Conservation (phyloP, 2,113 vertebrate genomes). For the Hypocryptadius cinnamomeus region DNA sequence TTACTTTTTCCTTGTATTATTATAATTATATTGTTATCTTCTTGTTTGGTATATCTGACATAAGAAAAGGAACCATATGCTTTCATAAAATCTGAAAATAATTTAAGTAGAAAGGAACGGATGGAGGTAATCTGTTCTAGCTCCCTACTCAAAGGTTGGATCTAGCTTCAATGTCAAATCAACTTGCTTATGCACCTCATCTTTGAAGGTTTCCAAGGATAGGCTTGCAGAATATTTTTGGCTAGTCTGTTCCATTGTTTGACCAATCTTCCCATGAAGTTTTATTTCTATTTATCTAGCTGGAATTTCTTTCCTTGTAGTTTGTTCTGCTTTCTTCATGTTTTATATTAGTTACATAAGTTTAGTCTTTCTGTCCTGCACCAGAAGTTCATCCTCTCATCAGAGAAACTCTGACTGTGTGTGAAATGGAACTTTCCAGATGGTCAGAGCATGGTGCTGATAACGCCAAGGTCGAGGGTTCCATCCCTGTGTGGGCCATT, state of each 20-base stretch:
- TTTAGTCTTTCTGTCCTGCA: background rate
- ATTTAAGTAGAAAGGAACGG: background rate
- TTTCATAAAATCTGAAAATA: background rate
- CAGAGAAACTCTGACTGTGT: background rate
- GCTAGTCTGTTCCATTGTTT: background rate
- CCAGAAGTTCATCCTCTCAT: background rate
- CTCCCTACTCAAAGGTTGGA: background rate
- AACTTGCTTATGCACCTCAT: background rate
- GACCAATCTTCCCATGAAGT: background rate
- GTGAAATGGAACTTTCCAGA: background rate
- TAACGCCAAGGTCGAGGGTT: slow-evolving; percentile 24
- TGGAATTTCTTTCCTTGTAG: background rate
- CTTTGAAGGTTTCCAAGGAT: background rate
- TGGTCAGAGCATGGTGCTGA: background rate
- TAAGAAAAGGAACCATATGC: background rate
- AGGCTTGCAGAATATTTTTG: background rate
- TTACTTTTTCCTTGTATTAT: background rate
- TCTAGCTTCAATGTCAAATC: background rate
- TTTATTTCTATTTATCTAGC: background rate
- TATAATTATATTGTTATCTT: background rate
- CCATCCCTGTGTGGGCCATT: slow-evolving; percentile 10
- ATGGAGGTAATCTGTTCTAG: background rate
- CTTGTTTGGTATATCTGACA: background rate
- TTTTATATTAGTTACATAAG: background rate
- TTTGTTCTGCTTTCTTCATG: background rate